phyloP scores from a whole-genome alignment of 2,113 vertebrate genomes.

The Sinocyclocheilus anophthalmus region DNA sequence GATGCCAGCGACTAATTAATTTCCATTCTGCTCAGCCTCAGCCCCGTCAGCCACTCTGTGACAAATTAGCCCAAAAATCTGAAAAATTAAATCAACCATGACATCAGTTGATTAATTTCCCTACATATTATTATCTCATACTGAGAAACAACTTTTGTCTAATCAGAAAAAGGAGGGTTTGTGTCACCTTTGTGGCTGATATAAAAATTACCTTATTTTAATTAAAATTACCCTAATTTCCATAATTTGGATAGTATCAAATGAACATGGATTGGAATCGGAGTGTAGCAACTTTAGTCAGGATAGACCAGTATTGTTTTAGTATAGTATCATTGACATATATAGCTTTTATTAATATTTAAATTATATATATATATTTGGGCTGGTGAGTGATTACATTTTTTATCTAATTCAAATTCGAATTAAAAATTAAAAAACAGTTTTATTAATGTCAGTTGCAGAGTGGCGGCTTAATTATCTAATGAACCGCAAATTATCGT shows the following conservation, averaged over 20 bases:
- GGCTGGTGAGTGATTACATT: no score
- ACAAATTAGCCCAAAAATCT: constrained; percentile 87
- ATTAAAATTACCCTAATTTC: background rate
- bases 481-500: no score
- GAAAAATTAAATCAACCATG: constrained; percentile 85
- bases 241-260: background rate
- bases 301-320: no score
- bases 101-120: constrained; percentile 89
- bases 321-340: no score
- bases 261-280: background rate
- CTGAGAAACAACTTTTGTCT: constrained; percentile 50
- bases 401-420: no score
- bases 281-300: background rate
- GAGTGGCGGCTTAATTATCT: no score
- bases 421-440: no score
- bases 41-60: constrained; percentile 67
- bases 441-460: no score
- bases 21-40: constrained; percentile 60
- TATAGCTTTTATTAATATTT: no score
- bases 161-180: constrained; percentile 36
- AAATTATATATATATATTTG: no score
- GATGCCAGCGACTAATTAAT: constrained; percentile 61
- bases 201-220: background rate
- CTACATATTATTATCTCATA: constrained; percentile 71
- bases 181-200: background rate